Base-by-base conservation (phyloP, 2,888 invertebrate species). In the Himalopsyche anomala region DNA sequence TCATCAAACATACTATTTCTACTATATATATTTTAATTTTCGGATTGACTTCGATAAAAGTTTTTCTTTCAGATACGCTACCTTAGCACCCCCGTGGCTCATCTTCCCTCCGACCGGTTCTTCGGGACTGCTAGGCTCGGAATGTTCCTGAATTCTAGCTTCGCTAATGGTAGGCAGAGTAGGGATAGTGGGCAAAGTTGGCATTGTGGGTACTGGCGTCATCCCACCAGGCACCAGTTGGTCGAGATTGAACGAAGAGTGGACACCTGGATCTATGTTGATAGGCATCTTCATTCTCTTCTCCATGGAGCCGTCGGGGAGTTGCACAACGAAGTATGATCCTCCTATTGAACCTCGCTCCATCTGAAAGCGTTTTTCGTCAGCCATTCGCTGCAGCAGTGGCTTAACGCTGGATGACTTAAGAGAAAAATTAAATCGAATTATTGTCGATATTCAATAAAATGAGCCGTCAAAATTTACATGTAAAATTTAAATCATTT, bases 251-350 rank as follows among this genome's bases (percentile, higher is more conserved):
- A 98, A 94, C 90, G 97, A 97, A 85, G 98, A 98, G 91, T 98
- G 98, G 81, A 98, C 98, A 83, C 98, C 98, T 5, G 98, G 98
- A 92, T 98, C 98, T 88, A 97, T 95, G 92, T 98, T 98, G 88
- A 98, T 93, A 51, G 98, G 97, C 94, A 97, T 96, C 93, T 98
- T 98, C 93, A 96, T 93, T 90, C 98, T 94, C 90, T 96, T 96
- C 91, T 98, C 98, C 96, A 97, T 97, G 19, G 97, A 96, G 87
- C 98, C 98, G 90, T 98, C 98, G 4, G 97, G 97, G 89, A 98
- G 92, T 90, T 98, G 97, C 4, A 98, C 98, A 91, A 95, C 92
- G 91, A 97, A 97, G 91, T 96, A 97, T 0, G 97, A 97, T 15
- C 97, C 97, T 15, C 96, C 97, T 87, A 98, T 96, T 45, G 97